Percentiles rank a stretch among this genome's conserved stretches.
Evolutionary conservation across 2,888 invertebrate species (phyloP).

Genomic region (Melinaea marsaeus): DNA sequence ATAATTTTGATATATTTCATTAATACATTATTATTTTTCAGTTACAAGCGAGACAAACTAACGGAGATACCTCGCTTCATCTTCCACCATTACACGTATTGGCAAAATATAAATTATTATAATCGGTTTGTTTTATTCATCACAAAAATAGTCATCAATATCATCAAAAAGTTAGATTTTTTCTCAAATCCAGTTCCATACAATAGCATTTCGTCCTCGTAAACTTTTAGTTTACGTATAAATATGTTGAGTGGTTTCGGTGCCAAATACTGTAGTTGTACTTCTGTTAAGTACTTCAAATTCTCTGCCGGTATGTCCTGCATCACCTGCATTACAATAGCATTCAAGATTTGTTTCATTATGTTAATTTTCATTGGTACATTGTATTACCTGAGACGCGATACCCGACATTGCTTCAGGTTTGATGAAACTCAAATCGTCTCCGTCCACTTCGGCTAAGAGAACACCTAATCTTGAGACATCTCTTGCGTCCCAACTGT

Average conservation of each 20-base stretch:
- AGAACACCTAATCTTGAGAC: slow-evolving; percentile 62
- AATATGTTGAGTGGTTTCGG: slow-evolving; percentile 55
- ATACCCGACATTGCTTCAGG: slow-evolving; percentile 64
- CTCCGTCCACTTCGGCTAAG: slow-evolving; percentile 56
- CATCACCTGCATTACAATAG: slow-evolving; percentile 50
- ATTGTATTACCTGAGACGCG: slow-evolving; percentile 51
- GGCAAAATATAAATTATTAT: slow-evolving; percentile 40
- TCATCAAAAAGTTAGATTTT: slow-evolving; percentile 3
- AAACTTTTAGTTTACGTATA: slow-evolving; percentile 48
- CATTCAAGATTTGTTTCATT: background rate
- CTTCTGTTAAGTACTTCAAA: slow-evolving; percentile 49
- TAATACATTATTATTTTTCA: slow-evolving; percentile 38
- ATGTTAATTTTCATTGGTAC: background rate
- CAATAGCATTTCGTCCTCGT: slow-evolving; percentile 36
- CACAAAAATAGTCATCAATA: slow-evolving; percentile 21
- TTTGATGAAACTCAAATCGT: slow-evolving; percentile 53
- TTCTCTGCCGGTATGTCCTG: slow-evolving; percentile 49
- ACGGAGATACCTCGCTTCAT: slow-evolving; percentile 57
- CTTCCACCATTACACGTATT: slow-evolving; percentile 52
- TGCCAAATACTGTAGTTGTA: slow-evolving; percentile 49
- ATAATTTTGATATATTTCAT: background rate
- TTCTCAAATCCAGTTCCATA: slow-evolving; percentile 11
- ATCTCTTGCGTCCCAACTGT: slow-evolving; percentile 66
- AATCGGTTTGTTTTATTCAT: slow-evolving; percentile 10
- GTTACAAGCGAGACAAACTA: slow-evolving; percentile 54